Percentiles rank a stretch among this genome's conserved stretches.
Evolutionary conservation across 2,797 vertebrate genomes (phyloP).

Genomic region (Fratercula arctica): DNA sequence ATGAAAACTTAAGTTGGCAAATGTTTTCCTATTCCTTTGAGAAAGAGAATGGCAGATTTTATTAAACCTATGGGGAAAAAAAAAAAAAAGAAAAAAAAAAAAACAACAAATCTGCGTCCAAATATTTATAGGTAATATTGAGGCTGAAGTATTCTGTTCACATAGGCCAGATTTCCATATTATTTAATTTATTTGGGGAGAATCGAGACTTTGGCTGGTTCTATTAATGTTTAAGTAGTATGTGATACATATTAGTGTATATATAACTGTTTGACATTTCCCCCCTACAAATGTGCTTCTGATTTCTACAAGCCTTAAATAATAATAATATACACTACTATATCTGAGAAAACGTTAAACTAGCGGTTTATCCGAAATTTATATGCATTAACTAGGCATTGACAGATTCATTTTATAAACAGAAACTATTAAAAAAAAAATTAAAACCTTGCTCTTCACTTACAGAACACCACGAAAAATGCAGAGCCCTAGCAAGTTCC

Average conservation of each 20-base stretch:
- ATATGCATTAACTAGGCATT: background rate
- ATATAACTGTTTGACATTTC: background rate
- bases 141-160: background rate
- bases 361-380: background rate
- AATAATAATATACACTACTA: background rate
- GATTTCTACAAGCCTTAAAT: background rate
- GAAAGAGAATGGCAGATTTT: background rate
- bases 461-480: background rate
- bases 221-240: background rate
- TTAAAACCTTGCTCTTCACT: background rate
- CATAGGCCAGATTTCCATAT: background rate
- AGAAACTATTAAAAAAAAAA: background rate
- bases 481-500: background rate
- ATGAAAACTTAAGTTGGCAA: background rate
- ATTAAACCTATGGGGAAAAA: rapidly evolving
- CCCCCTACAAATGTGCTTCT: background rate
- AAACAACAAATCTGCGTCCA: too few species aligned
- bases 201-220: background rate
- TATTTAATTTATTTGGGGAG: background rate
- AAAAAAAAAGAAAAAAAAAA: background rate
- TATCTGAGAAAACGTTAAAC: background rate
- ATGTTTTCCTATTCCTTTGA: background rate
- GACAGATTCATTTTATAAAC: background rate
- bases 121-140: background rate
- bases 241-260: background rate